phyloP scores from a whole-genome alignment of 2,888 invertebrate species.

The Allygus modestus region DNA sequence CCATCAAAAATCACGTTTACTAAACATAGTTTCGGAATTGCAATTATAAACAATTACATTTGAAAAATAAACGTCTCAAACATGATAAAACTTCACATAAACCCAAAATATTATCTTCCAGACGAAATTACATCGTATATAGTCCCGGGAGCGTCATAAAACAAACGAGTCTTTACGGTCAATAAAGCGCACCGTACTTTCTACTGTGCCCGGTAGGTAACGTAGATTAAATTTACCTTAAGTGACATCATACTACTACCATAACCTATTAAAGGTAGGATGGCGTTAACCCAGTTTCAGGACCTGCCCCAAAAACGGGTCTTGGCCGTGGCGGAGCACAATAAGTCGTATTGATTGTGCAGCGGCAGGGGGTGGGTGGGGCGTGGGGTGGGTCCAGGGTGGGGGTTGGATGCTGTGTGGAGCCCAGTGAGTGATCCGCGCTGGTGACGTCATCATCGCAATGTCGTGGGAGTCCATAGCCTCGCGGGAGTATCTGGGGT shows the following conservation, averaged over 20 bases:
- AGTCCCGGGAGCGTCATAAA: neutral
- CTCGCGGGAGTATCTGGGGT: conserved; percentile 90
- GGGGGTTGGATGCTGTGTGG: conserved; percentile 70
- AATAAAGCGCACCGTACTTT: no score
- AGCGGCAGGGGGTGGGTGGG: conserved; percentile 27
- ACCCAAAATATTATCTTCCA: neutral
- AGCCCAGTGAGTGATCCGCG: conserved; percentile 53
- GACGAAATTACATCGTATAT: neutral
- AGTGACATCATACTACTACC: no score
- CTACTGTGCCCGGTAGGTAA: no score
- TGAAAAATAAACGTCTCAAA: neutral
- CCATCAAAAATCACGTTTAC: no score
- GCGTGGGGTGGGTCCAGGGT: conserved; percentile 70
- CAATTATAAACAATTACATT: no score
- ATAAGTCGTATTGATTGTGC: conserved; percentile 40
- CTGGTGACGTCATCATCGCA: conserved; percentile 72
- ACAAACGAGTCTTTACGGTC: no score
- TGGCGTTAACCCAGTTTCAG: conserved; percentile 15
- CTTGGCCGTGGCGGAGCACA: neutral
- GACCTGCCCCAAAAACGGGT: conserved; percentile 44
- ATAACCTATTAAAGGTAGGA: neutral
- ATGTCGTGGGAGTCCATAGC: conserved; percentile 94
- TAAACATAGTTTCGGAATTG: no score
- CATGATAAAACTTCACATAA: neutral
- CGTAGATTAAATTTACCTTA: no score